These are phyloP conservation scores for Acleris literana DNA, from an alignment of 2,888 invertebrate species.

Conservation along the genomic window DNA sequence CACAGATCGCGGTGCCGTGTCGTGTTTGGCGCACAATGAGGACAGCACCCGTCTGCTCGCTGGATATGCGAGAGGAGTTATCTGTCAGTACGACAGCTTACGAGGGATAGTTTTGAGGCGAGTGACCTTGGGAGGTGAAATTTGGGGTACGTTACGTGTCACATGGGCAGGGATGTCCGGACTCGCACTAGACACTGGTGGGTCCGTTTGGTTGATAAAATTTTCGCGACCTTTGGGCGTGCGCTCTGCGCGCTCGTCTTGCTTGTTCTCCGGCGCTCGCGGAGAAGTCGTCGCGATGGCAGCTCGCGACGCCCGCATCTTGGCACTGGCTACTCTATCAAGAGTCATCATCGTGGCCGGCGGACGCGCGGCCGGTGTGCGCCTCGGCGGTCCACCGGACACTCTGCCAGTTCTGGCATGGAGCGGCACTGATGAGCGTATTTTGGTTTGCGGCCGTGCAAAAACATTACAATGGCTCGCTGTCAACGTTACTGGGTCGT, in stretches of 20 bases:
- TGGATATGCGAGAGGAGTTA: conserved; percentile 89
- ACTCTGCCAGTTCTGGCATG: conserved; percentile 96
- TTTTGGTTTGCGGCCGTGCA: conserved; percentile 94
- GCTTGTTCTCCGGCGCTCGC: conserved; percentile 97
- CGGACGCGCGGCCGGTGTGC: conserved; percentile 69
- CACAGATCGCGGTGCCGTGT: conserved; percentile 89
- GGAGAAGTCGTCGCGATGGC: conserved; percentile 89
- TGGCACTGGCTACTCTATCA: conserved; percentile 97
- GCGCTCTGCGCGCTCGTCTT: conserved; percentile 94
- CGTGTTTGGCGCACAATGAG: conserved; percentile 92
- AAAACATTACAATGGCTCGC: conserved; percentile 94
- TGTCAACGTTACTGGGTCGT: conserved; percentile 76
- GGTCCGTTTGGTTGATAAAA: conserved; percentile 96
- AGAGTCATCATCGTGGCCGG: conserved; percentile 86
- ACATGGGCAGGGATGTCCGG: conserved; percentile 78
- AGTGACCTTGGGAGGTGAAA: conserved; percentile 76
- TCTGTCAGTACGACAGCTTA: conserved; percentile 94
- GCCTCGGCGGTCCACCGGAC: conserved; percentile 88
- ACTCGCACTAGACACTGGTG: conserved; percentile 92
- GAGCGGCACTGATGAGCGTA: conserved; percentile 89
- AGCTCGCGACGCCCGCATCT: conserved; percentile 82
- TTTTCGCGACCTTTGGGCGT: conserved; percentile 95
- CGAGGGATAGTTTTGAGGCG: conserved; percentile 81
- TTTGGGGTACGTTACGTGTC: conserved; percentile 75
- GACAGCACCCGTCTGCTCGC: conserved; percentile 94